These are phyloP conservation scores for Allolobophora icterica DNA, from an alignment of 2,888 invertebrate genomes.

Conservation along the genomic window DNA sequence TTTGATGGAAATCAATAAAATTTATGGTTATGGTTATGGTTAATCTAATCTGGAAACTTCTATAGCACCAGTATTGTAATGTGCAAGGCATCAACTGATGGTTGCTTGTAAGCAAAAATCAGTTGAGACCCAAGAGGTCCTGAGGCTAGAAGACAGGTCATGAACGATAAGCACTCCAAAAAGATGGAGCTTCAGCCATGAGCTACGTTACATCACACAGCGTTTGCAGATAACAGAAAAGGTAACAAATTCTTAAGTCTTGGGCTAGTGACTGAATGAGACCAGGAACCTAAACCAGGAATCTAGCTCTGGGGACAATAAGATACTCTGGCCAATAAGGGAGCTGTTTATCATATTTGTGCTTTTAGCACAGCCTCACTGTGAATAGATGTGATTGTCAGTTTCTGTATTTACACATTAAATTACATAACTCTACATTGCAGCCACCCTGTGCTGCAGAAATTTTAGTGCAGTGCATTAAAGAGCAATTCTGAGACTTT, in stretches of 20 bases:
- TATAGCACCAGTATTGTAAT: neutral
- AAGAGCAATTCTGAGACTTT: neutral
- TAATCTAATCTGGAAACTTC: neutral
- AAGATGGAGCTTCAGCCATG: neutral
- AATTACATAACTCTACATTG: neutral
- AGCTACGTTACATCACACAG: neutral
- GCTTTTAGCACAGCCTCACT: neutral
- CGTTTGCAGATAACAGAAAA: neutral
- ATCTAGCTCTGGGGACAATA: neutral
- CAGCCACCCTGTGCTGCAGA: neutral
- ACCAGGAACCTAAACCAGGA: neutral
- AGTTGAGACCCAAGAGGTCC: neutral
- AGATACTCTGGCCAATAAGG: neutral
- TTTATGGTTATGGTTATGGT: no score
- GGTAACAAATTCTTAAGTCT: neutral
- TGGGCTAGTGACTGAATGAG: neutral
- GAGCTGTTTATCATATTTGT: neutral
- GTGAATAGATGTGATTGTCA: neutral
- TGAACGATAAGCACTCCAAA: neutral
- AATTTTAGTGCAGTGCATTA: neutral
- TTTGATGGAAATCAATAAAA: no score
- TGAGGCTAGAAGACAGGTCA: neutral
- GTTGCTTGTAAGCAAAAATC: neutral
- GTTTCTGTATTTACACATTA: neutral
- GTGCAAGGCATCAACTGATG: neutral